A percentile compares a stretch with the other conserved stretches of the same genome.
Evolutionary conservation across 2,113 vertebrate genomes (phyloP).

Genomic region (Dasyurus viverrinus): DNA sequence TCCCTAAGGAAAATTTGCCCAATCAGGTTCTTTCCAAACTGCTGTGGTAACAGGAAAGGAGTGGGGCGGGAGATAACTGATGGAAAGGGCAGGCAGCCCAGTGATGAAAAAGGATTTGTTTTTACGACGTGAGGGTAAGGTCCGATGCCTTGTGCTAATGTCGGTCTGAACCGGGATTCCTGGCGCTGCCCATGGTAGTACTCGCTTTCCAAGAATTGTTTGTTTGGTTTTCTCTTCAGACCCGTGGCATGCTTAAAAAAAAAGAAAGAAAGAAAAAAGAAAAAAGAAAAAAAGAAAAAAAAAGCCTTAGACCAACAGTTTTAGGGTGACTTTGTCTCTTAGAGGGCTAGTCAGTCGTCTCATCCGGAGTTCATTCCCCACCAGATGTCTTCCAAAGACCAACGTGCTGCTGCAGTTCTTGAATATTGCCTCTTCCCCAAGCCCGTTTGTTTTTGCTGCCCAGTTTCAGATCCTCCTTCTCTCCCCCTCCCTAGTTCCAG

Average conservation of each 20-base stretch:
- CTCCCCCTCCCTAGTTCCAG: neutral
- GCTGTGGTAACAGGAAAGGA: neutral
- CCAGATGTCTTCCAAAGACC: neutral
- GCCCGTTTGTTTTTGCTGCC: neutral
- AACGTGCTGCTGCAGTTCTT: neutral
- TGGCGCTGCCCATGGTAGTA: neutral
- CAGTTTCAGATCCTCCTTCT: conserved; percentile 51
- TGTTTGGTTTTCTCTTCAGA: neutral
- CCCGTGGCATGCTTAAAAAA: neutral
- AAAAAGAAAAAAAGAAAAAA: too few relatives aligned
- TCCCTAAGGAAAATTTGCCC: neutral
- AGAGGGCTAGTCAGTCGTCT: neutral
- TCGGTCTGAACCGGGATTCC: neutral
- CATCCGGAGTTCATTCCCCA: neutral
- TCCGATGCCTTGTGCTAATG: neutral
- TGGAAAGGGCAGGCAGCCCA: neutral
- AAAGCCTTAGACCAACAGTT: neutral
- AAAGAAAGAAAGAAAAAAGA: too few relatives aligned
- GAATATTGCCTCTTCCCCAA: conserved; percentile 3
- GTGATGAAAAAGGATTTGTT: neutral
- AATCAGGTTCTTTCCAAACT: neutral
- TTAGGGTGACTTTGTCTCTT: neutral
- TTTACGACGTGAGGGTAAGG: neutral
- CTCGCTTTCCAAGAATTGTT: neutral
- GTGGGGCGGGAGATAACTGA: neutral